These are phyloP conservation scores for Lamellibrachia columna DNA, from an alignment of 2,888 invertebrate species.

Conservation along the genomic window DNA sequence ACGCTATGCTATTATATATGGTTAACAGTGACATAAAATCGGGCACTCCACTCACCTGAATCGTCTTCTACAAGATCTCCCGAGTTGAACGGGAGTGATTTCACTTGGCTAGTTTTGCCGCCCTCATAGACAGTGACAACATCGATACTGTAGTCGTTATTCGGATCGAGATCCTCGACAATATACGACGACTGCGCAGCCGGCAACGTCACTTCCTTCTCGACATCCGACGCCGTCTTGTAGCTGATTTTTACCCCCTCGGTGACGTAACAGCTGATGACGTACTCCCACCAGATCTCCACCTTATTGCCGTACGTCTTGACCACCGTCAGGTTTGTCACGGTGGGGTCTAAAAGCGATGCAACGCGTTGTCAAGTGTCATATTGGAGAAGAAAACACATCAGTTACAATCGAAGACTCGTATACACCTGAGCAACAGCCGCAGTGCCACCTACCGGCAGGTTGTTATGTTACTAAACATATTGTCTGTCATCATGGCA, in stretches of 20 bases:
- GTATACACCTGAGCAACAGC: neutral
- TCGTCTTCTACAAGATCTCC: neutral
- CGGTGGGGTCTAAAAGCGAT: neutral
- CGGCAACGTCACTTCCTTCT: constrained; percentile 7
- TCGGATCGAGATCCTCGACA: neutral
- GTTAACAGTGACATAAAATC: too few species aligned
- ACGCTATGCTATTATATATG: too few species aligned
- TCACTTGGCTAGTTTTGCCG: neutral
- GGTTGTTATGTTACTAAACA: neutral
- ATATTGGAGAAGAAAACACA: neutral
- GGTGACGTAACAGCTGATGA: neutral
- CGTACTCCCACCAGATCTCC: constrained; percentile 1
- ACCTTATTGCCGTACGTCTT: neutral
- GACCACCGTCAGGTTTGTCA: neutral
- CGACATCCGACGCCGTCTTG: neutral
- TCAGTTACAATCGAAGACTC: neutral
- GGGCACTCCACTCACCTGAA: neutral
- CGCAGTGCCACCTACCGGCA: neutral
- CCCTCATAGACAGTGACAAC: neutral
- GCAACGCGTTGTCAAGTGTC: neutral
- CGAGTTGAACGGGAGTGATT: neutral
- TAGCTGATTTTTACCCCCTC: neutral
- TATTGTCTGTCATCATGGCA: neutral
- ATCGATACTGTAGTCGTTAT: neutral
- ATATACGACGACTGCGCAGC: neutral